Evolutionary conservation across 2,888 invertebrate species (phyloP).

Genomic region (Cylloceria caligata): DNA sequence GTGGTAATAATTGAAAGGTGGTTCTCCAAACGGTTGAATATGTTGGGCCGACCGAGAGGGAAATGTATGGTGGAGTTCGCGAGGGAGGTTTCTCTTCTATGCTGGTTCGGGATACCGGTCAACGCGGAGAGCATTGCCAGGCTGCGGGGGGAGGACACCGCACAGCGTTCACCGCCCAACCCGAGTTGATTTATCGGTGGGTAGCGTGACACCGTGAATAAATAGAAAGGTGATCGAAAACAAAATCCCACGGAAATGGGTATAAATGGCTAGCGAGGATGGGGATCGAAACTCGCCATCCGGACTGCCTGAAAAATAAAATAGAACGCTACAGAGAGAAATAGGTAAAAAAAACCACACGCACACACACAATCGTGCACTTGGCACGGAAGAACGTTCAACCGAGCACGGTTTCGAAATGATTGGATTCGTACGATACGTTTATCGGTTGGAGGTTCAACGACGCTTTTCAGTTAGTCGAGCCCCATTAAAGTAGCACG

Average conservation of each 20-base stretch:
- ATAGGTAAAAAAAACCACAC: conserved; percentile 30
- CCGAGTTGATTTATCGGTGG: conserved; percentile 75
- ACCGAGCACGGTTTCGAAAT: conserved; percentile 61
- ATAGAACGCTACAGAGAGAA: conserved; percentile 46
- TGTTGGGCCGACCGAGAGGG: conserved; percentile 41
- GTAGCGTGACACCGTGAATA: conserved; percentile 73
- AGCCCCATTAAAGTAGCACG: conserved; percentile 60
- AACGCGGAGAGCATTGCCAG: conserved; percentile 60
- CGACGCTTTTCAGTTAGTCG: conserved; percentile 68
- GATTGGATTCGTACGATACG: conserved; percentile 67
- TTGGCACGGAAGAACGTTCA: conserved; percentile 49
- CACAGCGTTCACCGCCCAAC: conserved; percentile 64
- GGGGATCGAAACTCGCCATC: conserved; percentile 61
- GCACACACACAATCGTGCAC: neutral
- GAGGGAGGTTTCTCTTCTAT: conserved; percentile 31
- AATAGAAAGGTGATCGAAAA: conserved; percentile 75
- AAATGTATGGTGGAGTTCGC: conserved; percentile 43
- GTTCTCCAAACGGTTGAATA: conserved; percentile 61
- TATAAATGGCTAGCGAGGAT: conserved; percentile 70
- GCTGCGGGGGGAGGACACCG: conserved; percentile 36
- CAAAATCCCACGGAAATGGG: conserved; percentile 74
- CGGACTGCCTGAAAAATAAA: conserved; percentile 65
- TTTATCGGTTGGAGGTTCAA: conserved; percentile 58
- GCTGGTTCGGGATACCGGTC: conserved; percentile 21
- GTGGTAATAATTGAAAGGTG: conserved; percentile 65